Evolutionary conservation across 1,140 invertebrate species (phyloP).

Genomic region (Papilio helenus): DNA sequence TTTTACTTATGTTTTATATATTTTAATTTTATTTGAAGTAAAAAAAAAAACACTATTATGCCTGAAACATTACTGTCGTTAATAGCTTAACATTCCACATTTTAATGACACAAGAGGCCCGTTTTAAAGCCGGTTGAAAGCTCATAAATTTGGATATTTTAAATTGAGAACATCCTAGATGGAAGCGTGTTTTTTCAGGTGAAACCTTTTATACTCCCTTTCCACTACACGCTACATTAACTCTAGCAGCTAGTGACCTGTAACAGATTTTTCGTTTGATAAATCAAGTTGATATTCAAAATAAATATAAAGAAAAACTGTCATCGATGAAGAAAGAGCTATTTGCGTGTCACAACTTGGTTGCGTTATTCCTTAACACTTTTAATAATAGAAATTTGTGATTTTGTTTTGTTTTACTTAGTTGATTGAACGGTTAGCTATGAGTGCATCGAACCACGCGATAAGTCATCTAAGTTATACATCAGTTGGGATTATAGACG

Average conservation of each 20-base stretch:
- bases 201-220: slow-evolving; percentile 6
- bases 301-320: slow-evolving; percentile 1
- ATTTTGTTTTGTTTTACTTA: slow-evolving; percentile 29
- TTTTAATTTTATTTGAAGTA: neutral
- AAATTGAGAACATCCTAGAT: neutral
- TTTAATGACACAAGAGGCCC: neutral
- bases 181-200: slow-evolving; percentile 8
- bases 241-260: slow-evolving; percentile 10
- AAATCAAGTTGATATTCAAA: slow-evolving; percentile 14
- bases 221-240: neutral
- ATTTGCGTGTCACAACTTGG: neutral
- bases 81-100: neutral
- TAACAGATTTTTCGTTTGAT: slow-evolving; percentile 21
- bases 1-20: neutral
- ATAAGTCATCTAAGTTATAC: slow-evolving; percentile 4
- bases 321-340: slow-evolving; percentile 13
- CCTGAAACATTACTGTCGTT: neutral
- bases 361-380: slow-evolving; percentile 3
- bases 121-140: neutral
- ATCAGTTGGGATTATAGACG: neutral
- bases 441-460: slow-evolving; percentile 2
- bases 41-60: neutral
- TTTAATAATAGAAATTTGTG: slow-evolving; percentile 8
- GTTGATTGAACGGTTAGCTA: slow-evolving; percentile 23
- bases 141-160: neutral